Conservation (phyloP, 30 jellyfish, hydroid and myxozoan genomes). For the Cassiopea andromeda region DNA sequence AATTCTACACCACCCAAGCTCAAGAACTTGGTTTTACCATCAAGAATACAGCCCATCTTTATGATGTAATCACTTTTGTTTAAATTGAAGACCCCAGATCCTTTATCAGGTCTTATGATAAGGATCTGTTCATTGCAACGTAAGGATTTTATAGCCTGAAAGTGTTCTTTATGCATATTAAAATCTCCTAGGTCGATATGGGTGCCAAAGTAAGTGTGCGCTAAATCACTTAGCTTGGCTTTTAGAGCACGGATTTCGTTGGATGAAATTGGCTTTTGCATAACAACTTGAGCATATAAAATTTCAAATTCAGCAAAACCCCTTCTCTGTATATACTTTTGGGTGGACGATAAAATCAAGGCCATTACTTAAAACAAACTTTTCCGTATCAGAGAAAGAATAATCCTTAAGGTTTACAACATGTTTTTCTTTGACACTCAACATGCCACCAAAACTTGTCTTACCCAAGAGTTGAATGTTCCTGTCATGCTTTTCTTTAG, state of each 20-base stretch:
- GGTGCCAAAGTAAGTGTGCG: slow-evolving; percentile 22
- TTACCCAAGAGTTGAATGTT: too few relatives aligned
- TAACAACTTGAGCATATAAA: too few relatives aligned
- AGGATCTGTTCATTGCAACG: slow-evolving; percentile 1
- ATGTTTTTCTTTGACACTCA: too few relatives aligned
- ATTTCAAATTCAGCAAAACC: too few relatives aligned
- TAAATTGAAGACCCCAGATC: slow-evolving; percentile 6
- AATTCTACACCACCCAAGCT: not conserved
- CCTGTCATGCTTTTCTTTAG: too few relatives aligned
- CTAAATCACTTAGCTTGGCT: not conserved
- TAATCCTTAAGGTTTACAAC: too few relatives aligned
- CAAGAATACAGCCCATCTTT: not conserved
- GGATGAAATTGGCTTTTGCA: too few relatives aligned
- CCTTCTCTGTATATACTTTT: too few relatives aligned
- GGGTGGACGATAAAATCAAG: too few relatives aligned
- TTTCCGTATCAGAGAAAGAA: too few relatives aligned
- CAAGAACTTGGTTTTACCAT: not conserved
- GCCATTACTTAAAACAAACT: too few relatives aligned
- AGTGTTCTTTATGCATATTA: slow-evolving; percentile 10
- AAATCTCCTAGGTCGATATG: slow-evolving; percentile 6
- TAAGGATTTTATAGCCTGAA: slow-evolving; percentile 18
- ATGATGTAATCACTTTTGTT: slow-evolving; percentile 9
- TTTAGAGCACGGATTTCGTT: not conserved
- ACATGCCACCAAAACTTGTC: too few relatives aligned
- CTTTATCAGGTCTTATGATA: slow-evolving; percentile 20